Percentiles rank a stretch among this genome's conserved stretches.
Conservation (phyloP, 37 sponge, comb jelly and placozoan genomes). For the Ephydatia muelleri region DNA sequence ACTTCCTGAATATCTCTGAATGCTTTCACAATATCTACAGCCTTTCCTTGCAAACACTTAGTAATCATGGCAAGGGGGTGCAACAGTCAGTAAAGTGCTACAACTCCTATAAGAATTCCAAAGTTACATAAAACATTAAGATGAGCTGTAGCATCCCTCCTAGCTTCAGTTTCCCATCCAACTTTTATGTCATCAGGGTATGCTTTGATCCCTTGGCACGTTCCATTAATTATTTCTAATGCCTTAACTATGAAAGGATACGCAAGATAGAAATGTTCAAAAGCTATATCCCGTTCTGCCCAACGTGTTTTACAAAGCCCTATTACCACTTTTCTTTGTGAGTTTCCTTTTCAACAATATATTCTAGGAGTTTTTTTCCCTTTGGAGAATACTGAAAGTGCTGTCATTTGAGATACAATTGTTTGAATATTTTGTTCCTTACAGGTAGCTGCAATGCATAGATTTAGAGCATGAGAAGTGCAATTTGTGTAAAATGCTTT, state of each 20-base stretch:
- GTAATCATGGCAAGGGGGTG: neutral
- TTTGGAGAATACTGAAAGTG: neutral
- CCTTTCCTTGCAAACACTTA: neutral
- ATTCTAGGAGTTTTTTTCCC: neutral
- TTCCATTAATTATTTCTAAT: neutral
- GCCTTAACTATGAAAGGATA: neutral
- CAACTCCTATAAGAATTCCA: neutral
- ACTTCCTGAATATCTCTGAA: neutral
- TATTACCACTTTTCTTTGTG: constrained; percentile 1
- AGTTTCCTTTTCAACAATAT: neutral
- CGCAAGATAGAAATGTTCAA: neutral
- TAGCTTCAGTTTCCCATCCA: neutral
- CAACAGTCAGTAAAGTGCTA: neutral
- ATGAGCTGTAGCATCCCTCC: neutral
- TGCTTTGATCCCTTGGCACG: neutral
- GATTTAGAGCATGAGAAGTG: neutral
- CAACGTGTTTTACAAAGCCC: neutral
- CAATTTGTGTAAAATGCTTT: neutral
- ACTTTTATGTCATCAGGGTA: neutral
- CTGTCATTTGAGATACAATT: too few relatives aligned
- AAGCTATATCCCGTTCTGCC: neutral
- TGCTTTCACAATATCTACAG: constrained; percentile 1
- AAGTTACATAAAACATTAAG: neutral
- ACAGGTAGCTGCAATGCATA: neutral
- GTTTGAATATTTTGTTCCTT: neutral